Base-by-base conservation (phyloP, 2,113 vertebrate species). In the Fulmarus glacialis region DNA sequence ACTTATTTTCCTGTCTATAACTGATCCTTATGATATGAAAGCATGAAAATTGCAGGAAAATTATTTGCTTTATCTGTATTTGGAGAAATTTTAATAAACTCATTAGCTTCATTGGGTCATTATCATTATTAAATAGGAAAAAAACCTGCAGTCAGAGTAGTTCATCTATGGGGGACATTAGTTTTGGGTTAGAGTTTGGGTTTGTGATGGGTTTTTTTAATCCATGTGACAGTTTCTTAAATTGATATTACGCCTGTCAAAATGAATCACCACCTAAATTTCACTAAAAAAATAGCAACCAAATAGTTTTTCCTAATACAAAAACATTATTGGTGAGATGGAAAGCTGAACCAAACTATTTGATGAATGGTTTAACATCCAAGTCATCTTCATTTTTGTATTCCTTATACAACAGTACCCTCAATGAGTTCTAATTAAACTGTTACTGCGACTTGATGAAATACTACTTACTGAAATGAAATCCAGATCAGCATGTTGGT, bases 351-450 rank as follows among this genome's bases (percentile, higher is more conserved):
- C 71, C 66, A 85, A 82, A 70, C 58, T 60, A 47, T 78, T 15
- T 70, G 75, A 87, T 42, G 36, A 85, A 77, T 59, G 10, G 22
- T 66, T 85, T 85, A 95, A 72, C 53, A 80, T 62, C 47, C 73
- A 62, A 52, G 62, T 67, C 45, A 62, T 92, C 77, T 66, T 89
- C 32, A 62, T 80, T 96, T 94, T 94, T 74, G 38, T 72, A 87
- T 92, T 95, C 82, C 24, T 29, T 73, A 81, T 60, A 73, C 75
- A 90, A 58, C 56, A 50, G 50, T 83, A 89, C 23, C 20, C 24
- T 94, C 88, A 92, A 89, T 92, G 87, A 96, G 75, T 84, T 95
- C 90, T 96, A 95, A 97, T 96, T 97, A 91, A 96, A 97, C 92
- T 86, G 87, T 82, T 90, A 85, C 87, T 80, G 63, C 0, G 0